A percentile compares a stretch with the other conserved stretches of the same genome.
phyloP scores from a whole-genome alignment of 2,888 invertebrate genomes.

The Disparrhopalites patrizii region DNA sequence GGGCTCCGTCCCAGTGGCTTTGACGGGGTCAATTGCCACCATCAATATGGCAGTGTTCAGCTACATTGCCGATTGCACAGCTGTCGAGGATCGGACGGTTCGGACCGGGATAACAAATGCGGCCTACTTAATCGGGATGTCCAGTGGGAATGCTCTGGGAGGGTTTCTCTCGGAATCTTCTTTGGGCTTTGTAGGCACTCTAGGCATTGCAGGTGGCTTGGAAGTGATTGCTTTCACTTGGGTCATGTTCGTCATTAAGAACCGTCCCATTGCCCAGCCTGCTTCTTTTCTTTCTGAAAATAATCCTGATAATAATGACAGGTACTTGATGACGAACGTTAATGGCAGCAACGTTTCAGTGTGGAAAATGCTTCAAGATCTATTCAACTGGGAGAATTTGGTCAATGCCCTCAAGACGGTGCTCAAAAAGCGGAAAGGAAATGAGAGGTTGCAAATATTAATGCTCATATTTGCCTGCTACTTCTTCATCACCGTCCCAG shows the following conservation, averaged over 20 bases:
- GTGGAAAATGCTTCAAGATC: background rate
- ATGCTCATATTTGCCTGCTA: slow-evolving; percentile 16
- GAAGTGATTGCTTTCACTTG: slow-evolving; percentile 10
- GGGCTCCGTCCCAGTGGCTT: slow-evolving; percentile 46
- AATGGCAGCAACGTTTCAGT: background rate
- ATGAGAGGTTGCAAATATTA: slow-evolving; percentile 13
- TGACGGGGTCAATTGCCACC: slow-evolving; percentile 58
- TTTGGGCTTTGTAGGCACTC: background rate
- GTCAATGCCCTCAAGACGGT: background rate
- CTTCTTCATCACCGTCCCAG: slow-evolving; percentile 13
- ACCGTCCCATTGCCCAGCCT: too few relatives aligned
- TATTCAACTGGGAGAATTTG: slow-evolving; percentile 1
- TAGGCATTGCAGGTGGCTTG: slow-evolving; percentile 6
- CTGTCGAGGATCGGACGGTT: slow-evolving; percentile 59
- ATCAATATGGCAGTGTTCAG: slow-evolving; percentile 43
- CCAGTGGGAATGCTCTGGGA: slow-evolving; percentile 7
- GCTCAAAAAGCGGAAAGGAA: slow-evolving; percentile 1
- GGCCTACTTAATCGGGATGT: slow-evolving; percentile 48
- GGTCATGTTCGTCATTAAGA: background rate
- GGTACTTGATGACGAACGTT: too few relatives aligned
- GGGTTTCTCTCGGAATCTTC: background rate
- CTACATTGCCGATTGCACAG: slow-evolving; percentile 50
- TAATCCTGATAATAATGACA: background rate
- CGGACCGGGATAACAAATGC: slow-evolving; percentile 59
- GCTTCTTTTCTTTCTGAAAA: too few relatives aligned